Evolutionary conservation across 2,888 invertebrate genomes (phyloP).

Genomic region (Mythimna pallens): DNA sequence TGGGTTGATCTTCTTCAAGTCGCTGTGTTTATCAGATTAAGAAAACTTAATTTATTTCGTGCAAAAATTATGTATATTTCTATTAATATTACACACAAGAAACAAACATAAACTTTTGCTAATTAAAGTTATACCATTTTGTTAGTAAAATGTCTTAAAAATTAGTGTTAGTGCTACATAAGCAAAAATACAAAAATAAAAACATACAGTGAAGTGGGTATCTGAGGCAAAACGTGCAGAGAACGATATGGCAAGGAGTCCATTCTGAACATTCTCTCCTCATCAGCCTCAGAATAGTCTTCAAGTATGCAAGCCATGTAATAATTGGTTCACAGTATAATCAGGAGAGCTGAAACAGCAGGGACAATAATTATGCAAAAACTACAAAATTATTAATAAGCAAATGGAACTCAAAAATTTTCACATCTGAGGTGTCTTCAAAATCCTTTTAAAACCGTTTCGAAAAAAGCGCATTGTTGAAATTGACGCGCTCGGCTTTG

Average conservation of each 20-base stretch:
- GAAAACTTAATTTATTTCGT: conserved; percentile 4
- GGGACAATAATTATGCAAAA: conserved; percentile 7
- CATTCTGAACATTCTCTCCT: too few species aligned
- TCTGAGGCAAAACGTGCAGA: too few species aligned
- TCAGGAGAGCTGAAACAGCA: not conserved
- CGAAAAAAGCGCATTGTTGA: conserved; percentile 60
- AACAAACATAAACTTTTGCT: not conserved
- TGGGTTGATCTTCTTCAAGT: conserved; percentile 7
- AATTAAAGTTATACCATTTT: not conserved
- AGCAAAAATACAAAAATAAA: too few species aligned
- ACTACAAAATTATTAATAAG: conserved; percentile 8
- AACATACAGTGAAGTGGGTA: too few species aligned
- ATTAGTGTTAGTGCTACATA: too few species aligned
- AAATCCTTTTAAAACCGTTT: conserved; percentile 43
- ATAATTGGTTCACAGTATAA: conserved; percentile 5
- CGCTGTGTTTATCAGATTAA: conserved; percentile 13
- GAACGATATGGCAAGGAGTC: too few species aligned
- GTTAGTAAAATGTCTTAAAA: too few species aligned
- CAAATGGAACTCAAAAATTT: conserved; percentile 9
- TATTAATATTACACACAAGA: not conserved
- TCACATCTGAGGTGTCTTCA: conserved; percentile 37
- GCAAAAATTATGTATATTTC: not conserved
- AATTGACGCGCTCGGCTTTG: conserved; percentile 43
- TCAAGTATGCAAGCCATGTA: conserved; percentile 4
- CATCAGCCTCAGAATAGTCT: too few species aligned